Evolutionary conservation across 2,797 vertebrate genomes (phyloP), one percentile per base, ranked within the genome.

Genomic region (Salmo trutta): DNA sequence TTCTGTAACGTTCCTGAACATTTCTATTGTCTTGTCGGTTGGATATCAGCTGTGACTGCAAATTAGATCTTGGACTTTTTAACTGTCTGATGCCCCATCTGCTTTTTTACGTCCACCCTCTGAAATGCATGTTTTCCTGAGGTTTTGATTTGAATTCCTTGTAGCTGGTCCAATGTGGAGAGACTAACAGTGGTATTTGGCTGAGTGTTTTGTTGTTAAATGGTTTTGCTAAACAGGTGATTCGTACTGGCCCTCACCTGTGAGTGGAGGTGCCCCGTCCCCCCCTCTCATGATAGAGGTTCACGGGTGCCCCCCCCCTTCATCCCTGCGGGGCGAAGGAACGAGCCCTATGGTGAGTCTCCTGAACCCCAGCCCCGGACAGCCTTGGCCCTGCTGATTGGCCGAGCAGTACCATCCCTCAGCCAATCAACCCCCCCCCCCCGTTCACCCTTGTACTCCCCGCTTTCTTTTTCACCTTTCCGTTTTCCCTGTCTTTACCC

Each of bases 171-270:
- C 16, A 33, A 36, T 16, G 16, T 68, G 66, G 31, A 21, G 10
- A 71, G 5, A n/a, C 69, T 15, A n/a, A 51, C 10, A 31, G n/a
- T n/a, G n/a, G n/a, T n/a, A n/a, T n/a, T n/a, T n/a, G n/a, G n/a
- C n/a, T 21, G 3, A 19, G 29, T n/a, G 31, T 27, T 71, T 33
- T 85, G 70, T 21, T 24, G n/a, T 21, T 21, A 64, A 65, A 65
- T 79, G 87, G 75, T 91, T 86, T 93, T 83, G 75, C 33, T 12
- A 73, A 86, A 91, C 92, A 95, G 94, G 94, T 87, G 98, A 97
- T 77, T 99, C 97, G 31, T 99, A 96, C 0, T 97, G 97, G 69
- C 96, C 96, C 1, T 99, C 98, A 29, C 98, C 98, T 3, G 97
- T 99, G 84, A 98, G 97, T 36, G 97, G 95, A 67, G 98, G 97